Conservation (phyloP, 2,888 invertebrate species). For the Lamellibrachia satsuma region DNA sequence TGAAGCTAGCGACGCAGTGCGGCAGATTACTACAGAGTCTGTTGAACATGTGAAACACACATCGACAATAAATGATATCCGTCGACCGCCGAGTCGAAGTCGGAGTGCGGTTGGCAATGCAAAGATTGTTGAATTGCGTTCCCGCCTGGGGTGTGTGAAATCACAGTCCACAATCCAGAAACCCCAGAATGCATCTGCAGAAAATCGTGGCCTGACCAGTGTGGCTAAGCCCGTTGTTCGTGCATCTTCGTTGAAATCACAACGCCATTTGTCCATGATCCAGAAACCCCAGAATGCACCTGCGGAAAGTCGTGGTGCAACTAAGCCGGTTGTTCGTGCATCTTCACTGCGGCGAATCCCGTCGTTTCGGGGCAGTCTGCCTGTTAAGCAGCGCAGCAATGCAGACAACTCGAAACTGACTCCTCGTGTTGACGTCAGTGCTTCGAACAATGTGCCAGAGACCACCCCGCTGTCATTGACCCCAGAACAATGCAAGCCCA, state of each 20-base stretch:
- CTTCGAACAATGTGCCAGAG: not conserved
- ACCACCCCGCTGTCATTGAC: not conserved
- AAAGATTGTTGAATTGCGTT: not conserved
- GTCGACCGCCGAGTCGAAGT: not conserved
- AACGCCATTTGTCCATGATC: not conserved
- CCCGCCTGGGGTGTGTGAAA: not conserved
- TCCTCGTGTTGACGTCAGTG: not conserved
- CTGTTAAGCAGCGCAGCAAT: not conserved
- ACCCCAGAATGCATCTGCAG: not conserved
- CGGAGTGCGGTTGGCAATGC: not conserved
- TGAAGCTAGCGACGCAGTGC: not conserved
- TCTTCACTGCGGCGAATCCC: not conserved
- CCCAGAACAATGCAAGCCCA: not conserved
- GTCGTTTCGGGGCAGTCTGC: not conserved
- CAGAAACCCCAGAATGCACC: not conserved
- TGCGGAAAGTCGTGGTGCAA: not conserved
- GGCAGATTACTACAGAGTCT: not conserved
- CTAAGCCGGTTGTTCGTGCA: not conserved
- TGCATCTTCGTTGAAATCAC: not conserved
- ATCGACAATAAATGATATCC: not conserved
- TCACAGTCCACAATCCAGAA: not conserved
- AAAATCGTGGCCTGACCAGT: not conserved
- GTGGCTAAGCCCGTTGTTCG: not conserved
- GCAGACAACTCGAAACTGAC: not conserved
- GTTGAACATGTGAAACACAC: not conserved